Evolutionary conservation across 2,888 invertebrate species (phyloP).

Genomic region (Sepioteuthis lessoniana): DNA sequence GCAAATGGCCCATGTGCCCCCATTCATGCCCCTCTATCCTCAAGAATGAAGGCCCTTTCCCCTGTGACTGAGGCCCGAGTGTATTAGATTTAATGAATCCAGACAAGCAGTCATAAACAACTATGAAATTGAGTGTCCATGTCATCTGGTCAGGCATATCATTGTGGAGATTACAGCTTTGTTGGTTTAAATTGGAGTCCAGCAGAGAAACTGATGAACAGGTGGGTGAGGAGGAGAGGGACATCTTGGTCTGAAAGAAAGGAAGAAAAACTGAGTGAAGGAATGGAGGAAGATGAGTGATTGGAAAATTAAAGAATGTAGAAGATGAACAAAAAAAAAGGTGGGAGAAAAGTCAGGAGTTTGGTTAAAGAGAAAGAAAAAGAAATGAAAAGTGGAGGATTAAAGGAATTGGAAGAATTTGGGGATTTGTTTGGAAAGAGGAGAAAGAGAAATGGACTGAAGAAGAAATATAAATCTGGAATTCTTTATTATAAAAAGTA

Average conservation of each 20-base stretch:
- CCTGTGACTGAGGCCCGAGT: neutral
- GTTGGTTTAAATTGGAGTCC: constrained; percentile 14
- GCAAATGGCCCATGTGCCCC: neutral
- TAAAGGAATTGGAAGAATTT: neutral
- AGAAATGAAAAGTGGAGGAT: neutral
- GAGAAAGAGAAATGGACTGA: too few species aligned
- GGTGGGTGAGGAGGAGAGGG: neutral
- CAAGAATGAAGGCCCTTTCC: constrained; percentile 18
- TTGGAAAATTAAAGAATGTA: too few species aligned
- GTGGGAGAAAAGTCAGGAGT: neutral
- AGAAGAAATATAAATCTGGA: too few species aligned
- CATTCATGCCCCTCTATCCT: constrained; percentile 11
- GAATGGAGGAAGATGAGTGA: too few species aligned
- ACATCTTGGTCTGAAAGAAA: neutral
- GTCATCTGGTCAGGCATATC: constrained; percentile 33
- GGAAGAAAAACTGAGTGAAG: too few species aligned
- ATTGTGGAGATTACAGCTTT: constrained; percentile 1
- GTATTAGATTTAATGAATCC: constrained; percentile 10
- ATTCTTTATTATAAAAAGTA: too few species aligned
- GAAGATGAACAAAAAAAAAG: too few species aligned
- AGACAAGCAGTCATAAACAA: constrained; percentile 33
- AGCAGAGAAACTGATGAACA: neutral
- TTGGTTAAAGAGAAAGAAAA: neutral
- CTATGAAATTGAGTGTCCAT: constrained; percentile 23
- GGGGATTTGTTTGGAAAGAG: neutral